Base-by-base conservation (phyloP, 2,113 vertebrate genomes). In the Propithecus coquereli region DNA sequence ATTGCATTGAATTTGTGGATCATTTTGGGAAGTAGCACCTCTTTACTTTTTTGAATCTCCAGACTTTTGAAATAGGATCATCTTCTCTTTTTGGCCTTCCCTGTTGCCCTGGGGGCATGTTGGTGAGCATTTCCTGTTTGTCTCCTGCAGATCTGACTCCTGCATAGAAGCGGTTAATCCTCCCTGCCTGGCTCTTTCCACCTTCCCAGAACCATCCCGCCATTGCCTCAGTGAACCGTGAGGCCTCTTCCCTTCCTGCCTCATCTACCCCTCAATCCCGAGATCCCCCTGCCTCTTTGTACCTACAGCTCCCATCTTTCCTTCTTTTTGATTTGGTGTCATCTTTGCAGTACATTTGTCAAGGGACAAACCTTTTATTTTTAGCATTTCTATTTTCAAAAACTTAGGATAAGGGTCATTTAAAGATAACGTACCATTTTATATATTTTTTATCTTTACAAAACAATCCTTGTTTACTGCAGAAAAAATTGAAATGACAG, bases 321-420 rank as follows among this genome's bases (percentile, higher is more conserved):
- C 80, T n/a, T 77, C 59, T 82, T 22, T 12, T 2, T 80, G 37
- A 40, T 34, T 27, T 83, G 27, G 14, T 83, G 1, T 82, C 50
- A 34, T 20, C 27, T 92, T 92, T 91, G 22, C 2, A 32, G 32
- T 84, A 40, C 13, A 32, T 43, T 84, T 93, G 54, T 37, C 80
- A 66, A 96, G 16, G 32, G 43, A 70, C 32, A 61, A 47, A 57
- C 0, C 8, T 84, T 88, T 87, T 87, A 84, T 90, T 96, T 94
- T 89, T 87, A 91, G 18, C 30, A 43, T 93, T 86, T 85, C 73
- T 87, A 63, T 47, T 95, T 95, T 92, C 16, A 82, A 82, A 94
- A 93, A 91, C 27, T 93, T 90, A 66, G 30, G 27, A 79, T 43
- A 22, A 83, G 68, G 45, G 27, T 6, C 18, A 63, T 85, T 92